Base-by-base conservation (phyloP, 2,797 vertebrate genomes). In the Microtus agrestis region DNA sequence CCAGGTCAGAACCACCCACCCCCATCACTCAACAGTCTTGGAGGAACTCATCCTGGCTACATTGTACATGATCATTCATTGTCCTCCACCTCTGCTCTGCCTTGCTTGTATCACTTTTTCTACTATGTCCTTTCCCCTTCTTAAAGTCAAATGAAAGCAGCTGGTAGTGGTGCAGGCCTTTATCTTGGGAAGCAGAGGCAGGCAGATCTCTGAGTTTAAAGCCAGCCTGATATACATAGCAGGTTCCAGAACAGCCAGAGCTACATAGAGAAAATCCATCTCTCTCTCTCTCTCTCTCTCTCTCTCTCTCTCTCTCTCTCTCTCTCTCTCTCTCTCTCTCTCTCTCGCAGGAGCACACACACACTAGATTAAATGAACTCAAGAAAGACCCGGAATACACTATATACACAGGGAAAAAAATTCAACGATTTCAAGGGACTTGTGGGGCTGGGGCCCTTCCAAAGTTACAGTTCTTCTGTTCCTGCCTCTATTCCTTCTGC, bases 1-100 rank as follows among this genome's bases (percentile, higher is more conserved):
- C 48, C 23, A 19, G 34, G 65, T 29, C 0, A 1, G 11, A 31
- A 8, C 5, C 14, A 5, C 56, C 9, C 1, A 1, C 5, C 29
- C 29, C 27, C 40, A 40, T 40, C n/a, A n/a, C n/a, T n/a, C n/a
- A n/a, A n/a, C n/a, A n/a, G 40, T 2, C 19, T 34, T 5, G 6
- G 40, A n/a, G 51, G 48, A 61, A 48, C 34, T 27, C 91, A 14
- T 0, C 29, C 15, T 6, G 34, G 69, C n/a, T 1, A 3, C 13
- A 0, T 2, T 59, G 21, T 82, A 31, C 31, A 15, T 1, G 65
- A 61, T 15, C 10, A 1, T 34, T 21, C 13, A 2, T 37, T 12
- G 37, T 67, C 76, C 8, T 34, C 29, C 1, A 21, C 19, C 48
- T 73, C 71, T n/a, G 19, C 0, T 31, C 5, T 5, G 63, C 19